Base-by-base conservation (phyloP, 2,888 invertebrate genomes). In the Flexamia atlantica region DNA sequence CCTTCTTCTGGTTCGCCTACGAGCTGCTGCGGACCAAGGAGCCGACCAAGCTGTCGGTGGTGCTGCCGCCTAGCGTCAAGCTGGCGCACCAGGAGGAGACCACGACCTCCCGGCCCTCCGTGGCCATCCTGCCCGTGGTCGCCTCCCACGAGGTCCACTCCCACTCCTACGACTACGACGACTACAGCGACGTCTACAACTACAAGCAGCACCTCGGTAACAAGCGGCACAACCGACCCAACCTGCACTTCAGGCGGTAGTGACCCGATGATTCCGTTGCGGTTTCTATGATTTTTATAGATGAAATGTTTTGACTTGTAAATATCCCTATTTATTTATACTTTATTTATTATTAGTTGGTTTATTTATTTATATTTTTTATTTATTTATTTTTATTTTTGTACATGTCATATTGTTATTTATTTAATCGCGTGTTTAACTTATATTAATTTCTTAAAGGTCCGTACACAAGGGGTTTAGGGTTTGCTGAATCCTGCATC, bases 1-100 rank as follows among this genome's bases (percentile, higher is more conserved):
- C 64, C 64, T 64, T 64, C 64, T 64, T 64, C 28, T 64, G 64
- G 64, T 64, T 64, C 30, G 28, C 20, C 4, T 64, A 64, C 64
- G 64, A 64, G 30, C 25, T 64, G 25, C 25, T 64, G 12, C 28
- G 30, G 30, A 28, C 25, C 64, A 64, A 64, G 64, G 64, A 64
- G 30, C 64, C 64, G 28, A 28, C 64, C 28, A 28, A 64, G 30
- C 1, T 64, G 9, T 14, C 64, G 14, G 12, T 64, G 9, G 10
- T 28, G 64, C 30, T 64, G 30, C 64, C 28, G 17, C 20, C 53
- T n/a, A 23, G 53, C 30, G 14, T 14, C 5, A 25, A 28, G 64
- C 25, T 5, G 7, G 10, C 2, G 0, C 64, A 2, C 14, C 3
- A 64, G 30, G 30, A 28, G 64, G 64, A 64, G 2, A 20, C 20